These are phyloP conservation scores for Buathra laborator DNA, from an alignment of 2,888 invertebrate species.

Conservation along the genomic window DNA sequence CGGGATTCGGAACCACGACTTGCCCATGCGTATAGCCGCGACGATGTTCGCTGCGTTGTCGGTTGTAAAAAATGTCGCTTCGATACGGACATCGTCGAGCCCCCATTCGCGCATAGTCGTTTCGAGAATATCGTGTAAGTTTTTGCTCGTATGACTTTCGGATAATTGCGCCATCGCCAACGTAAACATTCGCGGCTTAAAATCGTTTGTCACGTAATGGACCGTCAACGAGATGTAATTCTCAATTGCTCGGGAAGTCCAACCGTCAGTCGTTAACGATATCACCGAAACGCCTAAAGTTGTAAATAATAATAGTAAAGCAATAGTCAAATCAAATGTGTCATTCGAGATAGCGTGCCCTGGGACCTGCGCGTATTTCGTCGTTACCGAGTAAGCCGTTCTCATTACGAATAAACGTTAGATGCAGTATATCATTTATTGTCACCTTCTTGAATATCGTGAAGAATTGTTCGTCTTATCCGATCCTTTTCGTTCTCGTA, in stretches of 20 bases:
- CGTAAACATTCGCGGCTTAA: slow-evolving; percentile 24
- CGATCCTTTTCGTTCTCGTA: background rate
- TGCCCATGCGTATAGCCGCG: slow-evolving; percentile 18
- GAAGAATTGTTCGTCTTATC: background rate
- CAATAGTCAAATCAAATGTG: background rate
- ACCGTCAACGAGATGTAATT: slow-evolving; percentile 31
- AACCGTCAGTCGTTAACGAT: slow-evolving; percentile 44
- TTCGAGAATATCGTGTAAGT: background rate
- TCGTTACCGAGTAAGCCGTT: background rate
- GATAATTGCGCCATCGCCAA: slow-evolving; percentile 20
- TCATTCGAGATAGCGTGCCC: background rate
- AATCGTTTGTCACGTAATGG: slow-evolving; percentile 32
- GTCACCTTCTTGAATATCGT: background rate
- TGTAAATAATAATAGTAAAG: background rate
- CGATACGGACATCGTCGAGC: slow-evolving; percentile 5
- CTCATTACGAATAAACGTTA: background rate
- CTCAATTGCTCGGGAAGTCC: slow-evolving; percentile 45
- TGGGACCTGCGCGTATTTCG: too few species aligned
- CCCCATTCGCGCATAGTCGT: slow-evolving; percentile 27
- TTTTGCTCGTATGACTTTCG: slow-evolving; percentile 33
- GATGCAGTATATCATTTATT: background rate
- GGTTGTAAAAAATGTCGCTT: slow-evolving; percentile 29
- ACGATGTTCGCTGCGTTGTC: slow-evolving; percentile 55
- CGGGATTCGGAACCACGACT: slow-evolving; percentile 40
- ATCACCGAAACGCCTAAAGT: slow-evolving; percentile 28